Evolutionary conservation across 1,140 invertebrate species (phyloP), one percentile per base, ranked within the genome.

Genomic region (Trissolcus basalis): DNA sequence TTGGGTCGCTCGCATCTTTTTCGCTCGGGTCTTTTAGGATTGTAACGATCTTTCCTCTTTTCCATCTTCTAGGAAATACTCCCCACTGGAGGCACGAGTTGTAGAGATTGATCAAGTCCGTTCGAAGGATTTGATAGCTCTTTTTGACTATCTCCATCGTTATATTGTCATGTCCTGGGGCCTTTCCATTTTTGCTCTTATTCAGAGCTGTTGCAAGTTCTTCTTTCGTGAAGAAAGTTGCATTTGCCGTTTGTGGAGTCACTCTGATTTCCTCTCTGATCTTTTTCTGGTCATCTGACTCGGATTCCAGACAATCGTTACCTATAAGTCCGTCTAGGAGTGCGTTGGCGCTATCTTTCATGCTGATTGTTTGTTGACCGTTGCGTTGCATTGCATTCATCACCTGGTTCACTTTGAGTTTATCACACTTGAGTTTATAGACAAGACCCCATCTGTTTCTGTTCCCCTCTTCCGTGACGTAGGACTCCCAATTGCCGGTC

Each of bases 1-100:
- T 43, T 89, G 89, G 0, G 84, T 84, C 8, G 0, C 33, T 50
- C 8, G 36, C 12, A 47, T 86, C 81, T 45, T 85, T 88, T 2
- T 78, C 82, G n/a, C n/a, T n/a, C 19, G 79, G 70, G 4, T 67
- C 76, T 59, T 87, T 87, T 0, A 77, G 75, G 1, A 89, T 67
- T 0, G 84, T 67, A 1, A 80, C 16, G 0, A 89, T 41, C 5
- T 49, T 71, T 0, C 83, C 39, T n/a, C 11, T 6, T n/a, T 43
- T 43, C 39, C 39, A 43, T 43, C 39, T 43, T 83, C 0, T n/a
- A 7, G 87, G 86, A 47, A 89, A 88, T 0, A 58, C 44, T 0
- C 80, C 79, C 13, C 77, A 68, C 6, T 10, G 9, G 0, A 86
- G 43, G 14, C 84, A 84, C 1, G 6, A 47, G 5, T 79, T 72